These are phyloP conservation scores for Caenorhabditis sinica DNA, from an alignment of 2,888 invertebrate species.

Conservation along the genomic window DNA sequence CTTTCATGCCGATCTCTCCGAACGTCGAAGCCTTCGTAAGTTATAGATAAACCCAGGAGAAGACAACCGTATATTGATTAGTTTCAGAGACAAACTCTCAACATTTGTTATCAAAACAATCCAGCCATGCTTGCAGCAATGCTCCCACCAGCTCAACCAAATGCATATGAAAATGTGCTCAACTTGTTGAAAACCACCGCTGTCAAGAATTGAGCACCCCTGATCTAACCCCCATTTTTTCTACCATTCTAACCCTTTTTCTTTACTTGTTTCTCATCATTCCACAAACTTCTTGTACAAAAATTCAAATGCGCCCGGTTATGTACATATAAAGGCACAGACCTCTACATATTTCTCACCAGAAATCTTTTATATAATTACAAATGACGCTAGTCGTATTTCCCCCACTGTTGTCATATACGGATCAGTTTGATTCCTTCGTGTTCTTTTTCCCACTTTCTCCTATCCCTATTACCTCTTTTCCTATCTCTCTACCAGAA, in stretches of 20 bases:
- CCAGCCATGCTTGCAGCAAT: neutral
- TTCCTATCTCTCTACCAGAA: constrained; percentile 19
- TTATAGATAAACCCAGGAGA: neutral
- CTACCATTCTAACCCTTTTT: constrained; percentile 3
- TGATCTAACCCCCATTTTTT: neutral
- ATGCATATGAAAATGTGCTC: neutral
- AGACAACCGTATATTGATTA: no score
- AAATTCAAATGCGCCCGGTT: constrained; percentile 7
- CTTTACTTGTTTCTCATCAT: constrained; percentile 14
- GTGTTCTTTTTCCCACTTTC: neutral
- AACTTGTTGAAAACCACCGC: constrained; percentile 9
- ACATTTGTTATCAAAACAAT: no score
- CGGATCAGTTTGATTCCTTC: neutral
- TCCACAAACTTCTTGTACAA: constrained; percentile 32
- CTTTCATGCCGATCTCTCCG: neutral
- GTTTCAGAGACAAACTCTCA: neutral
- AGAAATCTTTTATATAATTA: neutral
- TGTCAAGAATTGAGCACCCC: constrained; percentile 28
- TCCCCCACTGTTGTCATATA: constrained; percentile 3
- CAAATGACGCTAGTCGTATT: constrained; percentile 49
- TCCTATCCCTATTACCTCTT: constrained; percentile 20
- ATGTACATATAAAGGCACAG: constrained; percentile 15
- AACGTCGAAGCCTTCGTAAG: constrained; percentile 30
- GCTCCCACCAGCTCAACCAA: neutral
- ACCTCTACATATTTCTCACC: neutral